Conservation (phyloP, 30 jellyfish, hydroid and myxozoan species). For the Aurelia coerulea region DNA sequence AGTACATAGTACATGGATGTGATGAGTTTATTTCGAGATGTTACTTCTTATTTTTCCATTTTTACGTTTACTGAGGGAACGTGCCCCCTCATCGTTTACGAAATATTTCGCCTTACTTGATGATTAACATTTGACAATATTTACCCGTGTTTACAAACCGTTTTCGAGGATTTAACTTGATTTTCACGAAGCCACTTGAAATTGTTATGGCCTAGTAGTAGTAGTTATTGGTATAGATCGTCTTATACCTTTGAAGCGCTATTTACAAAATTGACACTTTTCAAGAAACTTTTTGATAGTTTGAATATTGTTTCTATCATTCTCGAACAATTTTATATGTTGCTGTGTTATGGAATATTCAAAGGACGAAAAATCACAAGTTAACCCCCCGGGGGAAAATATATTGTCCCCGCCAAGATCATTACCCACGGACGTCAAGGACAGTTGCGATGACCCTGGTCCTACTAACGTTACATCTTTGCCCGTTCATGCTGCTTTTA, state of each 20-base stretch:
- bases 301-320: too few relatives aligned
- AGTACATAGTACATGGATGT: too few relatives aligned
- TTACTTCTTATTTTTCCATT: too few relatives aligned
- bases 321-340: too few relatives aligned
- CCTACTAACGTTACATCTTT: neutral
- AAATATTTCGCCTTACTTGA: neutral
- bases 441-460: neutral
- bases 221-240: too few relatives aligned
- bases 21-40: too few relatives aligned
- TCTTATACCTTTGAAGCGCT: neutral
- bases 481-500: neutral
- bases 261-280: too few relatives aligned
- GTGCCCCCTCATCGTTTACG: neutral
- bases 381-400: neutral
- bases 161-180: too few relatives aligned
- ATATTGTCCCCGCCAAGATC: neutral
- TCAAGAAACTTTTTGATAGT: too few relatives aligned
- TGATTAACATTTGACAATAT: neutral
- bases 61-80: too few relatives aligned
- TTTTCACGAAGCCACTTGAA: neutral
- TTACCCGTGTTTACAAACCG: neutral
- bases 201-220: neutral
- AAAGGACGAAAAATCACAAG: too few relatives aligned
- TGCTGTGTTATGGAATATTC: too few relatives aligned
- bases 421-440: neutral